Base-by-base conservation (phyloP, 2,888 invertebrate species). In the Bombylius discolor region DNA sequence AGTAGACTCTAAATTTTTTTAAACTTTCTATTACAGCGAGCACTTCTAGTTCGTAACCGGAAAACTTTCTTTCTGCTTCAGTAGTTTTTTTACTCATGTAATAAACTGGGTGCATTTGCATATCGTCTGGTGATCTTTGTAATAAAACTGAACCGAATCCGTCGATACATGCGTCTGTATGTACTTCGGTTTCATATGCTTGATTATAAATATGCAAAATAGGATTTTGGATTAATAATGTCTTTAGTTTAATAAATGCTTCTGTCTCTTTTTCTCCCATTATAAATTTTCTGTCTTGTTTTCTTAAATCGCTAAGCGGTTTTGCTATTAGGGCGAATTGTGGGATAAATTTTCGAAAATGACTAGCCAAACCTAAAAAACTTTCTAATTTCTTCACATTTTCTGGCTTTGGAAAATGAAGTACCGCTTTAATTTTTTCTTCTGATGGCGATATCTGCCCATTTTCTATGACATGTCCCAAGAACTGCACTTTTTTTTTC, bases 41-140 rank as follows among this genome's bases (percentile, higher is more conserved):
- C 5, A 67, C 65, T 60, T 70, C 67, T 4, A 72, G 56, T 47
- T 70, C 68, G 55, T 70, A 71, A 36, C 67, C 66, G 14, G 56
- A 52, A 49, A 67, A 69, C 53, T 64, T 65, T 44, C 62, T 59
- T 59, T 70, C 66, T 8, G 66, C 62, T 5, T 59, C 56, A 0
- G 65, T 64, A 0, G 67, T 68, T 55, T 67, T 68, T n/a, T 60
- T 60, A 36, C 67, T 68, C 59, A 64, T 61, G 45, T 61, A 72
- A 48, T 64, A 64, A 3, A 69, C 61, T 1, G 66, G 68, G 52
- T 68, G 69, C 9, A 67, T 57, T 12, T 61, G 49, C 12, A 57
- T 59, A n/a, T 62, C 62, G 4, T 61, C 52, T 13, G 14, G 58
- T 55, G 47, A 56, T 61, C 52, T 68, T 67, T 51, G 51, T 42